A percentile compares a stretch with the other conserved stretches of the same genome.
phyloP scores from a whole-genome alignment of 2,797 vertebrate species.

The Smutsia gigantea region DNA sequence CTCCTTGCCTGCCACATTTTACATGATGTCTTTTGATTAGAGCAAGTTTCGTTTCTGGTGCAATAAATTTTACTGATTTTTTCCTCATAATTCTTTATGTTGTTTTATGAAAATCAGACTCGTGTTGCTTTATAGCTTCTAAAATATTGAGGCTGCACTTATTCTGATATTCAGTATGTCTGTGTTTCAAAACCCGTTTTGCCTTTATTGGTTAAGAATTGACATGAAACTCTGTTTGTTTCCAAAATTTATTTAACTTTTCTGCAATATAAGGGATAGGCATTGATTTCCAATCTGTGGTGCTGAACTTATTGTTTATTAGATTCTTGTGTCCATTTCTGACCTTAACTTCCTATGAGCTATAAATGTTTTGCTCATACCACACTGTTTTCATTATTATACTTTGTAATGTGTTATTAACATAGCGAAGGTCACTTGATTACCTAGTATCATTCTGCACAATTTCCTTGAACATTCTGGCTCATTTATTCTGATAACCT shows the following conservation, averaged over 20 bases:
- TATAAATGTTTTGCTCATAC: neutral
- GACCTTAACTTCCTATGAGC: neutral
- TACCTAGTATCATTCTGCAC: neutral
- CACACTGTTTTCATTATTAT: neutral
- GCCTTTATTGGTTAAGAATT: slow-evolving; percentile 9
- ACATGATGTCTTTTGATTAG: neutral
- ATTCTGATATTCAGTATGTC: neutral
- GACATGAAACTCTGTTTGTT: neutral
- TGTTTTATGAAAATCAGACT: neutral
- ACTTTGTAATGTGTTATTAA: neutral
- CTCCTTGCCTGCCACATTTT: neutral
- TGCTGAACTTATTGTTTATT: neutral
- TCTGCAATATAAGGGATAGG: neutral
- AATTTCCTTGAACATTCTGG: neutral
- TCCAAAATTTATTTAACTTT: neutral
- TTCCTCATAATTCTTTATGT: neutral
- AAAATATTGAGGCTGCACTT: neutral
- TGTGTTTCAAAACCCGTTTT: neutral
- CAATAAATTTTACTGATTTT: neutral
- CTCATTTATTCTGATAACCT: neutral
- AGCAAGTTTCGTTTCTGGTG: neutral
- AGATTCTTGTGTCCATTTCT: neutral
- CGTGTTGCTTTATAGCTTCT: neutral
- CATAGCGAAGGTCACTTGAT: neutral
- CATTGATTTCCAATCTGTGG: neutral